phyloP scores from a whole-genome alignment of 2,888 invertebrate genomes.

The Hetaerina titia region DNA sequence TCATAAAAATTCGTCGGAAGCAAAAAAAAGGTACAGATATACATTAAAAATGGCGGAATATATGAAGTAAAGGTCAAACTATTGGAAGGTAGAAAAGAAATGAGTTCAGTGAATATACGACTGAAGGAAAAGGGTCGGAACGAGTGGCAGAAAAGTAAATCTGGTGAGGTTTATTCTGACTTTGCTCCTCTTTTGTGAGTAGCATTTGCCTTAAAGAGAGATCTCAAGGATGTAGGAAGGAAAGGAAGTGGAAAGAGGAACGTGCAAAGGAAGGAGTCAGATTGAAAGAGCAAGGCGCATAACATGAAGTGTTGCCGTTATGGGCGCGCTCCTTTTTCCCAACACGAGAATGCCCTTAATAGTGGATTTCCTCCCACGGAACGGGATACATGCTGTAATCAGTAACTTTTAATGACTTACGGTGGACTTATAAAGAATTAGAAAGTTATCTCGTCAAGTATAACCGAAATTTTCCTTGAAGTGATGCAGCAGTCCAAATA shows the following conservation, averaged over 20 bases:
- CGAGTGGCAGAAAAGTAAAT: not conserved
- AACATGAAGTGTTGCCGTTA: not conserved
- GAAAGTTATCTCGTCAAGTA: not conserved
- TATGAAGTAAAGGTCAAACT: not conserved
- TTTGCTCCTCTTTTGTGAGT: constrained; percentile 7
- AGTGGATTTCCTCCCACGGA: not conserved
- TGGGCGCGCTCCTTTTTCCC: not conserved
- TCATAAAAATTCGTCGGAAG: too few relatives aligned
- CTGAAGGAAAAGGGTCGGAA: not conserved
- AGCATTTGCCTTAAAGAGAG: not conserved
- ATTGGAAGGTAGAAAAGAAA: not conserved
- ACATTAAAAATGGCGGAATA: too few relatives aligned
- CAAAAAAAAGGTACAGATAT: too few relatives aligned
- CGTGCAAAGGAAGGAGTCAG: not conserved
- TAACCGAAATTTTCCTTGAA: not conserved
- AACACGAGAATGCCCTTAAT: not conserved
- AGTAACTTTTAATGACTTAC: constrained; percentile 30
- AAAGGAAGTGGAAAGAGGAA: not conserved
- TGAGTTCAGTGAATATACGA: not conserved
- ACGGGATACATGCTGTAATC: not conserved
- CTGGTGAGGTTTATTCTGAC: not conserved
- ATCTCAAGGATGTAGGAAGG: not conserved
- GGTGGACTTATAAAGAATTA: not conserved
- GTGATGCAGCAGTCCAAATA: not conserved
- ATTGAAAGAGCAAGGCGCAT: not conserved